Conservation (phyloP, 2,113 vertebrate genomes). For the Channa maculata region DNA sequence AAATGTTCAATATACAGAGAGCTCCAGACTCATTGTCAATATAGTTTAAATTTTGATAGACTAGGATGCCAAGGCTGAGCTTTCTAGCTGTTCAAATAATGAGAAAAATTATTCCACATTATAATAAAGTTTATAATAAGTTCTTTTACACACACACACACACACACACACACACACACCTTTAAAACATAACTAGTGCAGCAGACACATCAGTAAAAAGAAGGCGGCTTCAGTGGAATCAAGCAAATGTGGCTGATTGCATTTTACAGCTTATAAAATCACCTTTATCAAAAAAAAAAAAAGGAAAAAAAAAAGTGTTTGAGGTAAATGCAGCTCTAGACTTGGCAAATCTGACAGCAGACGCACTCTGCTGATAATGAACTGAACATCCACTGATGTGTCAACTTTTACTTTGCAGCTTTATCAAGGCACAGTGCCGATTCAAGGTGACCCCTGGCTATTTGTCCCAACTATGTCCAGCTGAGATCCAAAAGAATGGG, state of each 20-base stretch:
- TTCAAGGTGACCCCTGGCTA: conserved; percentile 25
- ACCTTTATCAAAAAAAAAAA: background rate
- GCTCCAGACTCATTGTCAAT: no score
- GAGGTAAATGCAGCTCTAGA: conserved; percentile 21
- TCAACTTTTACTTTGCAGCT: conserved; percentile 51
- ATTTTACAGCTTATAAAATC: background rate
- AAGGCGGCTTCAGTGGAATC: background rate
- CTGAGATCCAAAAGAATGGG: background rate
- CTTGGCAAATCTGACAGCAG: conserved; percentile 9
- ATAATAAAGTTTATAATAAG: no score
- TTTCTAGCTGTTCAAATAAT: no score
- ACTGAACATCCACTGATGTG: conserved; percentile 70
- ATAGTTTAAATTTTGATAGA: no score
- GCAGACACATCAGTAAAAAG: no score
- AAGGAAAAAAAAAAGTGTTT: conserved; percentile 37
- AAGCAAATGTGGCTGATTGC: background rate
- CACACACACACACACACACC: no score
- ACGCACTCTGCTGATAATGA: conserved; percentile 48
- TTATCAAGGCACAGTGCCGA: background rate
- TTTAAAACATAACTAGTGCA: no score
- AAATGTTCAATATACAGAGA: no score
- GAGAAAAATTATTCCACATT: no score
- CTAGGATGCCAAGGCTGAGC: no score
- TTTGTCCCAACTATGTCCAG: background rate
- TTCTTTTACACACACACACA: no score